phyloP scores from a whole-genome alignment of 2,888 invertebrate genomes.

The Onthophagus sagittarius region DNA sequence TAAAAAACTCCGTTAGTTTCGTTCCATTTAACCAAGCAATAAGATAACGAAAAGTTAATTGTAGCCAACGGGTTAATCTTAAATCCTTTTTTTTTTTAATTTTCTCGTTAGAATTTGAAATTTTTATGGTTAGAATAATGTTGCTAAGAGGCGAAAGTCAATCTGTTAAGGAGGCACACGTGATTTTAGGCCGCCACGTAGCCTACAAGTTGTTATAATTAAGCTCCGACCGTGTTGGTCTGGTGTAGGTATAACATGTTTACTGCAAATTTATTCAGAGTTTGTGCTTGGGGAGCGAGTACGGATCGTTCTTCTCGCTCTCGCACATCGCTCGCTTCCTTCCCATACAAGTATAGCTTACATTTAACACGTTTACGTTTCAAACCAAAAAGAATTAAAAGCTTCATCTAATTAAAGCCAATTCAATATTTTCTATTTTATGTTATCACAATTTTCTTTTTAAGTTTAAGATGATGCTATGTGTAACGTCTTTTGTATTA shows the following conservation, averaged over 20 bases:
- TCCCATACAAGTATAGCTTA: not conserved
- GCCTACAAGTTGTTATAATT: constrained; percentile 43
- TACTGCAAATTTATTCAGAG: constrained; percentile 45
- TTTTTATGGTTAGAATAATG: not conserved
- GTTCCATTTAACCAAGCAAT: not conserved
- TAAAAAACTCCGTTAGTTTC: not conserved
- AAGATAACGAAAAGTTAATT: not conserved
- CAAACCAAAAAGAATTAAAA: no score
- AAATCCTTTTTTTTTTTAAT: not conserved
- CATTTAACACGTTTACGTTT: no score
- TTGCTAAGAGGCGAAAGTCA: not conserved
- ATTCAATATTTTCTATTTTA: no score
- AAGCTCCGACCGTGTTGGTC: constrained; percentile 43
- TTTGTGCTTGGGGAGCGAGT: not conserved
- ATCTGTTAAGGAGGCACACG: not conserved
- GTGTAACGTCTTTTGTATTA: no score
- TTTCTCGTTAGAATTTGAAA: not conserved
- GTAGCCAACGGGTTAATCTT: not conserved
- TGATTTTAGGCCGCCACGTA: not conserved
- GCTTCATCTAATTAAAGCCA: no score
- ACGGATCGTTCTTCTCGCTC: not conserved
- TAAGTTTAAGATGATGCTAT: no score
- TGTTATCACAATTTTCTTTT: no score
- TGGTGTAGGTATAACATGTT: constrained; percentile 46
- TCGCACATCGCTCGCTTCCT: not conserved